A percentile compares a stretch with the other conserved stretches of the same genome.
Evolutionary conservation across 2,888 invertebrate genomes (phyloP).

Genomic region (Thysanoteuthis rhombus): DNA sequence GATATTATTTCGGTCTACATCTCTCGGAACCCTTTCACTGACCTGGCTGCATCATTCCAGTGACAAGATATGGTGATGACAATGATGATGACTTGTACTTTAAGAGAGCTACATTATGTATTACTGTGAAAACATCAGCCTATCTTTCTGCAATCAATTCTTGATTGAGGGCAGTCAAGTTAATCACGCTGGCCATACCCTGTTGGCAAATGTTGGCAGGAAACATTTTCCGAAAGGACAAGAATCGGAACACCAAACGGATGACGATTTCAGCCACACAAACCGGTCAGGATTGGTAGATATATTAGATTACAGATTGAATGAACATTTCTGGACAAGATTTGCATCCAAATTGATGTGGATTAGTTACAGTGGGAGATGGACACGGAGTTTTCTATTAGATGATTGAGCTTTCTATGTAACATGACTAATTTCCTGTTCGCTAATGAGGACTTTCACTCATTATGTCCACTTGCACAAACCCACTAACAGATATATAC

Average conservation of each 20-base stretch:
- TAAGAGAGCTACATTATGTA: no score
- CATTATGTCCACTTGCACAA: not conserved
- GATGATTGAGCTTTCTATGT: not conserved
- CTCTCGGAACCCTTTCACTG: no score
- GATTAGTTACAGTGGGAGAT: not conserved
- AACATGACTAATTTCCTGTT: constrained; percentile 12
- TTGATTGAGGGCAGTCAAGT: not conserved
- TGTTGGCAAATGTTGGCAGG: not conserved
- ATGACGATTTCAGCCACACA: not conserved
- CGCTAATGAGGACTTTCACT: not conserved
- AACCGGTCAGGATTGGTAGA: not conserved
- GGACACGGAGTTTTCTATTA: not conserved
- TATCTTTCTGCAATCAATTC: not conserved
- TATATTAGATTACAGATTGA: not conserved
- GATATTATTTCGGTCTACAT: no score
- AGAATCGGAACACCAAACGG: not conserved
- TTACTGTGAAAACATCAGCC: not conserved
- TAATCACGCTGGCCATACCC: not conserved
- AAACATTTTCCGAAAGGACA: not conserved
- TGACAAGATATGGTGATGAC: no score
- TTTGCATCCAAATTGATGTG: not conserved
- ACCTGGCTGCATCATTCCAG: no score
- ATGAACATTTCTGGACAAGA: not conserved
- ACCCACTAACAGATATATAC: not conserved
- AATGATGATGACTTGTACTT: no score